Conservation (phyloP, 2,888 invertebrate species). For the Diachrysia chrysitis region DNA sequence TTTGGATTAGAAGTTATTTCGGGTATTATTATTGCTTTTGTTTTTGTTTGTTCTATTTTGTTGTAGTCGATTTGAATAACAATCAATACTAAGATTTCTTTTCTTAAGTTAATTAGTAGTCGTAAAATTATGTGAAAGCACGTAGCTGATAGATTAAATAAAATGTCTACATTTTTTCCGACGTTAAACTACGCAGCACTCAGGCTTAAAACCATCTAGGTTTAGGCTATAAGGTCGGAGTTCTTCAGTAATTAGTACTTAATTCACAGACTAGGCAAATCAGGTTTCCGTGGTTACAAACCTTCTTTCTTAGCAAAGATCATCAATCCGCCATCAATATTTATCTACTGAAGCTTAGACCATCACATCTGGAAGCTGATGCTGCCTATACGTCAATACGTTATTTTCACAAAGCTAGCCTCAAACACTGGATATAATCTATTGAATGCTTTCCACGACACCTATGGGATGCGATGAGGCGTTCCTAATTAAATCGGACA, state of each 20-base stretch:
- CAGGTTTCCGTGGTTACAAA: too few relatives aligned
- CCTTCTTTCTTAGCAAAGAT: too few relatives aligned
- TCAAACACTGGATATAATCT: conserved; percentile 36
- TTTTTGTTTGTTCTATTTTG: neutral
- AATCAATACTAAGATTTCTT: neutral
- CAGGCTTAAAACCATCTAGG: too few relatives aligned
- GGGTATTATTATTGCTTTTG: neutral
- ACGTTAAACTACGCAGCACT: too few relatives aligned
- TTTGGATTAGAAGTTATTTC: neutral
- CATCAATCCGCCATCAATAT: too few relatives aligned
- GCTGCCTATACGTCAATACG: neutral
- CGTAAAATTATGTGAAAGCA: too few relatives aligned
- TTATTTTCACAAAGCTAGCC: conserved; percentile 30
- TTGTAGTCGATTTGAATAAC: neutral
- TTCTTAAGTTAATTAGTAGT: neutral
- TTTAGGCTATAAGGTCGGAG: too few relatives aligned
- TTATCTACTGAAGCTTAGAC: neutral
- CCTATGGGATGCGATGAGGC: conserved; percentile 45
- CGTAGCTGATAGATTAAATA: too few relatives aligned
- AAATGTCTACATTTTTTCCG: too few relatives aligned
- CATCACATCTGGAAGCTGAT: neutral
- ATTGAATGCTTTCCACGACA: conserved; percentile 23
- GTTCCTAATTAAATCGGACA: conserved; percentile 50
- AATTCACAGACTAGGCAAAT: too few relatives aligned
- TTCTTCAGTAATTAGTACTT: too few relatives aligned